phyloP scores from a whole-genome alignment of 2,888 invertebrate species.

The Pyrochroa serraticornis region DNA sequence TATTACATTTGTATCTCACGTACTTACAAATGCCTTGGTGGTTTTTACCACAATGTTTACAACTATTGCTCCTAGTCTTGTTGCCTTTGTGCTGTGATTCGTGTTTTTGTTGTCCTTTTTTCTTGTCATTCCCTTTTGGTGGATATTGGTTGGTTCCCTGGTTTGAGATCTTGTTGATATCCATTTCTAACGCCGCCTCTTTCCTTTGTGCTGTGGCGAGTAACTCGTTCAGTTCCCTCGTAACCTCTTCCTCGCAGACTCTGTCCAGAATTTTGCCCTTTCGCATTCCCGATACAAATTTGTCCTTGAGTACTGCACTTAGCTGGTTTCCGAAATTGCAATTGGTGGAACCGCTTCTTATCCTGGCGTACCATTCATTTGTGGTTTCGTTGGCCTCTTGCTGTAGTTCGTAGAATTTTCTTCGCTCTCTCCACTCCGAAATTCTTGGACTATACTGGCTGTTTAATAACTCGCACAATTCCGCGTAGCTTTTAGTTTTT shows the following conservation, averaged over 20 bases:
- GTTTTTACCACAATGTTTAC: constrained; percentile 4
- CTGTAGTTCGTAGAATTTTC: constrained; percentile 23
- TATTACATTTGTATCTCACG: constrained; percentile 5
- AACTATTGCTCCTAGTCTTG: not conserved
- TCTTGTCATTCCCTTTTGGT: too few relatives aligned
- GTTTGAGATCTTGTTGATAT: too few relatives aligned
- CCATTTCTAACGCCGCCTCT: too few relatives aligned
- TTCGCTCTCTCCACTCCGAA: constrained; percentile 24
- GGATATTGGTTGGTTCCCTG: too few relatives aligned
- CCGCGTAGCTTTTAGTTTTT: constrained; percentile 14
- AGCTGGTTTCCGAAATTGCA: constrained; percentile 26
- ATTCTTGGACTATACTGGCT: constrained; percentile 19
- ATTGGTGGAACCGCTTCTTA: constrained; percentile 19
- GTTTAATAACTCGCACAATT: constrained; percentile 22
- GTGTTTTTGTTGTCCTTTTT: too few relatives aligned
- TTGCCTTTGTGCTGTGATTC: too few relatives aligned
- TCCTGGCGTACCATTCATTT: constrained; percentile 20
- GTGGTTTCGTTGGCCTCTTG: constrained; percentile 19
- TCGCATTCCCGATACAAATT: constrained; percentile 24
- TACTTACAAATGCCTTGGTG: constrained; percentile 3
- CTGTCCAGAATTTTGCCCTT: constrained; percentile 21
- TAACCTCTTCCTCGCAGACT: constrained; percentile 27
- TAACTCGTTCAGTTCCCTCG: too few relatives aligned
- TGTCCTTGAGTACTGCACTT: constrained; percentile 20
- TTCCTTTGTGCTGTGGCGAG: too few relatives aligned